These are phyloP conservation scores for Jordanella pulchra DNA, from an alignment of 2,797 vertebrate genomes.

Conservation along the genomic window DNA sequence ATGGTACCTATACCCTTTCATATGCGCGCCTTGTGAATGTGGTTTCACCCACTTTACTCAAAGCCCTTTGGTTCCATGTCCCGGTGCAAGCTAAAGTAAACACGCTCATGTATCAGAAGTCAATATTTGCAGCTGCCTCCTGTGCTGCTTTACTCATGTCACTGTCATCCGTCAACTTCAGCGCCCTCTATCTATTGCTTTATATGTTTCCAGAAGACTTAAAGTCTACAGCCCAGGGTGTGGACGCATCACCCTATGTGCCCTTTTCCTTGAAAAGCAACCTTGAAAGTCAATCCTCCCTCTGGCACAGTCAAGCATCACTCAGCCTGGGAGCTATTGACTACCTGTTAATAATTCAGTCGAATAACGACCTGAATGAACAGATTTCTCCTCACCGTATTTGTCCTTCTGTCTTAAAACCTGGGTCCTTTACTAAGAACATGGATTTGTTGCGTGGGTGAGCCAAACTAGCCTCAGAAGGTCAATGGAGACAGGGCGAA, in stretches of 20 bases:
- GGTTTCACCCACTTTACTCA: slow-evolving; percentile 5
- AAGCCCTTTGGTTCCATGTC: slow-evolving; percentile 1
- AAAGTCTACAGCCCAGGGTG: slow-evolving; percentile 25
- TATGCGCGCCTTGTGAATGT: slow-evolving; percentile 17
- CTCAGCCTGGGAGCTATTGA: background rate
- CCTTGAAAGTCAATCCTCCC: slow-evolving; percentile 41
- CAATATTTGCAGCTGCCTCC: slow-evolving; percentile 61
- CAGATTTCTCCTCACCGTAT: background rate
- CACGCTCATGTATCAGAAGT: slow-evolving; percentile 33
- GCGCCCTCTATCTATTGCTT: slow-evolving; percentile 9
- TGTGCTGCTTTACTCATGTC: slow-evolving; percentile 14
- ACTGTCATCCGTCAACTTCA: slow-evolving; percentile 20
- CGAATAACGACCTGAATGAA: slow-evolving; percentile 5
- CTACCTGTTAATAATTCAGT: slow-evolving; percentile 24
- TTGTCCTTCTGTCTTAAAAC: background rate
- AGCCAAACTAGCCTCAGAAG: slow-evolving; percentile 24
- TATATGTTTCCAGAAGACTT: slow-evolving; percentile 10
- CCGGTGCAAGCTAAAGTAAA: slow-evolving; percentile 35
- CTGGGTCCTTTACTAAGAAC: background rate
- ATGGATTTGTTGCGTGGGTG: background rate
- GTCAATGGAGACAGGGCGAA: slow-evolving; percentile 38
- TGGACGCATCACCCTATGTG: slow-evolving; percentile 6
- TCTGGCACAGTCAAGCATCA: slow-evolving; percentile 24
- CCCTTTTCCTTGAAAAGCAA: slow-evolving; percentile 3
- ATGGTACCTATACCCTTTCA: slow-evolving; percentile 14